Percentiles rank a stretch among this genome's conserved stretches.
phyloP scores from a whole-genome alignment of 2,113 vertebrate species.

The Semicossyphus pulcher region DNA sequence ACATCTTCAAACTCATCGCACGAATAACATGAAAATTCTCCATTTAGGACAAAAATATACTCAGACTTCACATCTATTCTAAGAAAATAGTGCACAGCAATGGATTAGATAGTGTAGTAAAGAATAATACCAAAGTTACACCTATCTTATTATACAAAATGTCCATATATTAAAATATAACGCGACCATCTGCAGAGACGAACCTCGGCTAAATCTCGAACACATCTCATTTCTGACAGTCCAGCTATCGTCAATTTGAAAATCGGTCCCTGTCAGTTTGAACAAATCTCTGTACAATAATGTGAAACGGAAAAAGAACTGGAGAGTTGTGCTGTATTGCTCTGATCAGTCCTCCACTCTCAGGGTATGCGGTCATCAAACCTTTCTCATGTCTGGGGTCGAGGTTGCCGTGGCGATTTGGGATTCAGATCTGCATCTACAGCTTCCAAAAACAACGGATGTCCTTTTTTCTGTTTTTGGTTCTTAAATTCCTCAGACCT shows the following conservation, averaged over 20 bases:
- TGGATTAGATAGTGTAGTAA: constrained; percentile 53
- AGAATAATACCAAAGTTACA: constrained; percentile 65
- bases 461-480: constrained; percentile 26
- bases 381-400: neutral
- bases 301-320: constrained; percentile 8
- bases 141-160: constrained; percentile 67
- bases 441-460: neutral
- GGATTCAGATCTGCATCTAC: constrained; percentile 5
- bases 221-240: constrained; percentile 61
- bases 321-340: constrained; percentile 46
- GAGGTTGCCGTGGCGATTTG: too few relatives aligned
- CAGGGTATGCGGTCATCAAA: neutral
- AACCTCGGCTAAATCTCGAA: constrained; percentile 33
- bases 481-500: constrained; percentile 25
- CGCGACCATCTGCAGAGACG: constrained; percentile 48
- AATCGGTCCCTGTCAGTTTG: constrained; percentile 19
- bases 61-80: constrained; percentile 71
- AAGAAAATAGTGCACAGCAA: constrained; percentile 81
- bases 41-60: constrained; percentile 78
- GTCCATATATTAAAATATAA: constrained; percentile 78
- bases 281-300: constrained; percentile 8
- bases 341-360: constrained; percentile 35
- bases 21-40: constrained; percentile 49
- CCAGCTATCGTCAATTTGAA: constrained; percentile 60
- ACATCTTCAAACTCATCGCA: constrained; percentile 37